Conservation (phyloP, 23 tunicate genomes). For the Halocynthia roretzi region DNA sequence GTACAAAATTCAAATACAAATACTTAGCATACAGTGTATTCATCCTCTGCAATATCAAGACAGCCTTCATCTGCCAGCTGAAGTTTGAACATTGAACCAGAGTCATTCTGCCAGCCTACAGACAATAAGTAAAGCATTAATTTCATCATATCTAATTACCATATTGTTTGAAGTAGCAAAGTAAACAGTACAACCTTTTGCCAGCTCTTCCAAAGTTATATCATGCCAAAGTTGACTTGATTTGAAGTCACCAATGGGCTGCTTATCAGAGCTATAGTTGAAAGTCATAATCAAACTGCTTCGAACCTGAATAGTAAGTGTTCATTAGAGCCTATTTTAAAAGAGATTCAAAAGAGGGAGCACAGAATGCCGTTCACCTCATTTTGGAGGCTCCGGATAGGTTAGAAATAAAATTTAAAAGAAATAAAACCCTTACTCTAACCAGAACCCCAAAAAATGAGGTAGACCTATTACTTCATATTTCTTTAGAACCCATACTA, state of each 20-base stretch:
- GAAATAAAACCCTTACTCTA: too few species aligned
- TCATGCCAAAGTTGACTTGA: conserved; percentile 1
- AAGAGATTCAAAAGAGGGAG: too few species aligned
- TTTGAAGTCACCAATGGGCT: background rate
- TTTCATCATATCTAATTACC: background rate
- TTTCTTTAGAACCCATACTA: background rate
- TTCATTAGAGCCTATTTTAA: too few species aligned
- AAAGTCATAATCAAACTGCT: background rate
- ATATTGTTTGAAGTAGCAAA: background rate
- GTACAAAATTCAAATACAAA: too few species aligned
- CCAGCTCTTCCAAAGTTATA: conserved; percentile 5
- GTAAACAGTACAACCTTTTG: background rate
- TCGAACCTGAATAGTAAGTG: background rate
- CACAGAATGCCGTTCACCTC: too few species aligned
- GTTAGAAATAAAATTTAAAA: too few species aligned
- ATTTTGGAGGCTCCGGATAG: too few species aligned
- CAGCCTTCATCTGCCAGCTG: background rate
- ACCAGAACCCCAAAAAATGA: too few species aligned
- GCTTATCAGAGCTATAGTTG: conserved; percentile 4
- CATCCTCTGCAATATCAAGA: background rate
- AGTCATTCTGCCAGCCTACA: conserved; percentile 5
- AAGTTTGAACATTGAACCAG: background rate
- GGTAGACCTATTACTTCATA: conserved; percentile 3
- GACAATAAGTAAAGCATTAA: background rate
- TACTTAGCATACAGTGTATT: background rate